Base-by-base conservation (phyloP, 2,888 invertebrate species). In the Chrysolina haemoptera region DNA sequence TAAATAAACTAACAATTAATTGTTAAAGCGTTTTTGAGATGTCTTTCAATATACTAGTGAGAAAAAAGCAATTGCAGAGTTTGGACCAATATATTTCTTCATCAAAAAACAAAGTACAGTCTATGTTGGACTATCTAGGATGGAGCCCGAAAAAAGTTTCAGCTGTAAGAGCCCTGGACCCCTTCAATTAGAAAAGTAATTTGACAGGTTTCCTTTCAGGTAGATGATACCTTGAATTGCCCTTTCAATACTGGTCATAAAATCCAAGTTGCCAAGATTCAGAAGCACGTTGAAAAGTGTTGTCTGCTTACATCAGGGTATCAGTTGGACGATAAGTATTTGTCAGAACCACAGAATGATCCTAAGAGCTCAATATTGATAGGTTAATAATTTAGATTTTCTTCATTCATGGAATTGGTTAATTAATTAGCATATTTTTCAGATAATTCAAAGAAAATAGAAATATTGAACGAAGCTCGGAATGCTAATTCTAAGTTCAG, bases 221-320 rank as follows among this genome's bases (percentile, higher is more conserved):
- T 88, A 84, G 81, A 83, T 62, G 83, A 85, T 69, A 82, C 85
- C 35, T 80, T 86, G 41, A 80, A 87, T n/a, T 91, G 91, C 76
- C 89, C 89, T 0, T 84, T 89, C 22, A 86, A 90, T 84, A 73
- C 84, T 14, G 86, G 86, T 14, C 91, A 91, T 81, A 84, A 86
- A 74, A 83, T 91, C 59, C 85, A 87, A n/a, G 81, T 86, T 73
- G 84, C 86, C 76, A 86, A 82, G 48, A 79, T 88, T 10, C 85
- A 88, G 35, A 81, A 85, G 65, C 91, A 91, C 84, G 79, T 90
- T 8, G 82, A 86, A 59, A 85, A 83, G 76, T 91, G 91, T 81
- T 85, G 86, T 53, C 85, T 90, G 83, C 89, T 86, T 81, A 84
- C 85, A 18, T 88, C 89, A 80, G 90, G 89, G 69, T 91, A 91